A percentile compares a stretch with the other conserved stretches of the same genome.
These are phyloP conservation scores for Platynereis dumerilii DNA, from an alignment of 2,888 invertebrate genomes.

Conservation along the genomic window DNA sequence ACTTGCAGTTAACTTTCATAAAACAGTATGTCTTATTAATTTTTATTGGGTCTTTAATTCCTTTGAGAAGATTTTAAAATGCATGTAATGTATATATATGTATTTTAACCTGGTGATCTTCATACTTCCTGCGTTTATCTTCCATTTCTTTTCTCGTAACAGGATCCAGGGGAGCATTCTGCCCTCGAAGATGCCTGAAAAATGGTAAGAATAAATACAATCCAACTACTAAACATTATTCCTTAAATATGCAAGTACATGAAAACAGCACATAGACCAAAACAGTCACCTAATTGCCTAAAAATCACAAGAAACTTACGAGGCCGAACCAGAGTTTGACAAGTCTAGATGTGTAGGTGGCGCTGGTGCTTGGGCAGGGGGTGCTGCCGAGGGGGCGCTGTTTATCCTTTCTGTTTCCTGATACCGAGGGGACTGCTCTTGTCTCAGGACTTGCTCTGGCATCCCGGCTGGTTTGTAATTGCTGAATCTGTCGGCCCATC, in stretches of 20 bases:
- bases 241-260: too few species aligned
- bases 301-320: background rate
- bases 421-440: background rate
- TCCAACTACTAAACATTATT: too few species aligned
- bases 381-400: background rate
- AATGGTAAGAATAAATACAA: background rate
- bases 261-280: too few species aligned
- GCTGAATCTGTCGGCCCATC: conserved; percentile 28
- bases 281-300: background rate
- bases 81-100: too few species aligned
- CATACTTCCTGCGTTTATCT: conserved; percentile 72
- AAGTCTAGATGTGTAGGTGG: conserved; percentile 40
- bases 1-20: too few species aligned
- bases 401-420: too few species aligned
- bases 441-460: background rate
- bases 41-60: too few species aligned
- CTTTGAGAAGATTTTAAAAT: too few species aligned
- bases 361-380: conserved; percentile 38
- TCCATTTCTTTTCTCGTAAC: conserved; percentile 82
- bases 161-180: conserved; percentile 84
- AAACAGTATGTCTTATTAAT: too few species aligned
- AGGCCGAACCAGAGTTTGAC: background rate
- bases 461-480: conserved; percentile 8
- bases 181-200: conserved; percentile 76
- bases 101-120: conserved; percentile 78